A percentile compares a stretch with the other conserved stretches of the same genome.
Conservation (phyloP, 2,113 vertebrate species). For the Acanthisitta chloris region DNA sequence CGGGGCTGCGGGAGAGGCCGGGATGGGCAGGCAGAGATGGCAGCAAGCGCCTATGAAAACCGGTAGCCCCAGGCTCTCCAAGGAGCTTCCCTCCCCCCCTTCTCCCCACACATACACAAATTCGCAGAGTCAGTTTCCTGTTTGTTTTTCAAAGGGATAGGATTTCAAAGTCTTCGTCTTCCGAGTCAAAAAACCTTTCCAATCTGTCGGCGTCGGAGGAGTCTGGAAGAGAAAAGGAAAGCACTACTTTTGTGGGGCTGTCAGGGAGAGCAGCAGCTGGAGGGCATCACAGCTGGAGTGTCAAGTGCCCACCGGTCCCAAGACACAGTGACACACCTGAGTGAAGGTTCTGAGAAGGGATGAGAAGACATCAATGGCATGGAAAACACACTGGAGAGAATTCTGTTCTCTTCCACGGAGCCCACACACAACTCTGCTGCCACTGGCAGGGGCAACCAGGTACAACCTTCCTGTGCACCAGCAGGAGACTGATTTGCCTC, state of each 20-base stretch:
- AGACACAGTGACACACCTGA: background rate
- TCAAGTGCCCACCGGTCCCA: background rate
- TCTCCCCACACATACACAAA: slow-evolving; percentile 47
- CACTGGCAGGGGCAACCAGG: background rate
- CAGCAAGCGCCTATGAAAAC: slow-evolving; percentile 67
- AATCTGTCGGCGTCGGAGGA: slow-evolving; percentile 91
- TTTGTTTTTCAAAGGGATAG: slow-evolving; percentile 87
- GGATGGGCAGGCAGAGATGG: slow-evolving; percentile 57
- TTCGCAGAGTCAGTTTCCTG: slow-evolving; percentile 50
- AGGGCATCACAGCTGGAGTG: background rate
- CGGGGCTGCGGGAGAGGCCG: slow-evolving; percentile 49
- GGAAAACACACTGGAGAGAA: background rate
- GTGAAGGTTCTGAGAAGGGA: background rate
- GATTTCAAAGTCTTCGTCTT: slow-evolving; percentile 98
- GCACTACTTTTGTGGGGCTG: background rate
- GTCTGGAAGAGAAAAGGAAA: slow-evolving; percentile 72
- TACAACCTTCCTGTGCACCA: background rate
- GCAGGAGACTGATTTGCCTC: background rate
- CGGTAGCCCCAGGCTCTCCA: slow-evolving; percentile 60
- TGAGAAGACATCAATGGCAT: background rate
- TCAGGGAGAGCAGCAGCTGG: background rate
- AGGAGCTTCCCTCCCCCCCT: slow-evolving; percentile 64
- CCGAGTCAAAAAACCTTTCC: slow-evolving; percentile 96
- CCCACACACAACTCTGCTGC: background rate
- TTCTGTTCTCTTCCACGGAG: fast-evolving